Percentiles rank a stretch among this genome's conserved stretches.
Conservation (phyloP, 2,888 invertebrate genomes). For the Polydesmus complanatus region DNA sequence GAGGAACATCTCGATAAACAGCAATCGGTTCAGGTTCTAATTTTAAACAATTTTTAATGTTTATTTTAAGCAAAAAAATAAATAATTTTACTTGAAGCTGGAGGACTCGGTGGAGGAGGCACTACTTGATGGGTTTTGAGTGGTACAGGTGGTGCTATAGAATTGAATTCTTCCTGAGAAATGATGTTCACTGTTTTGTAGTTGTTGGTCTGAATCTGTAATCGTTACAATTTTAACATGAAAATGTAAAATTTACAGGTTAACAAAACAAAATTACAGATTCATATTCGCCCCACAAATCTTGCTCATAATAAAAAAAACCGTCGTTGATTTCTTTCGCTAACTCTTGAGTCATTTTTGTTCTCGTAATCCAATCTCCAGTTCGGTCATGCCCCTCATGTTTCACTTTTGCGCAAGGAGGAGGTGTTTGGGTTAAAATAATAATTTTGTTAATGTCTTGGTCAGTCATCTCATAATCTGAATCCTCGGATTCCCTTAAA, state of each 20-base stretch:
- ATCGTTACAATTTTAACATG: background rate
- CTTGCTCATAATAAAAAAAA: constrained; percentile 89
- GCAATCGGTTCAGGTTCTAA: constrained; percentile 2
- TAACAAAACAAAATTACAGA: constrained; percentile 4
- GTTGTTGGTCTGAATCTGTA: constrained; percentile 20
- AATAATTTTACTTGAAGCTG: constrained; percentile 8
- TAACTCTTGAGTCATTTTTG: constrained; percentile 87
- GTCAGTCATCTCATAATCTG: constrained; percentile 80
- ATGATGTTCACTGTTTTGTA: constrained; percentile 69
- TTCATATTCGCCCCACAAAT: constrained; percentile 61
- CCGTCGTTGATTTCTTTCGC: constrained; percentile 94
- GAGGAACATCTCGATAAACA: background rate
- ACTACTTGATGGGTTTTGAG: constrained; percentile 40
- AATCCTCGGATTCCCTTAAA: constrained; percentile 30
- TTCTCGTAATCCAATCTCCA: constrained; percentile 74
- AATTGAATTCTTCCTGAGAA: constrained; percentile 74
- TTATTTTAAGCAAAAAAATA: background rate
- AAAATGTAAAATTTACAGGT: background rate
- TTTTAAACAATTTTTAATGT: background rate
- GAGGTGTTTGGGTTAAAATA: constrained; percentile 71
- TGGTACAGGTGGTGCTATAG: constrained; percentile 46
- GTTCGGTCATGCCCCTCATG: constrained; percentile 84
- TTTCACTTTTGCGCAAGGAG: constrained; percentile 45
- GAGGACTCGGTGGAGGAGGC: constrained; percentile 26
- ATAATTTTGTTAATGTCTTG: constrained; percentile 82